A percentile compares a stretch with the other conserved stretches of the same genome.
These are phyloP conservation scores for Calyptommatus sinebrachiatus DNA, from an alignment of 2,113 vertebrate genomes.

Conservation along the genomic window DNA sequence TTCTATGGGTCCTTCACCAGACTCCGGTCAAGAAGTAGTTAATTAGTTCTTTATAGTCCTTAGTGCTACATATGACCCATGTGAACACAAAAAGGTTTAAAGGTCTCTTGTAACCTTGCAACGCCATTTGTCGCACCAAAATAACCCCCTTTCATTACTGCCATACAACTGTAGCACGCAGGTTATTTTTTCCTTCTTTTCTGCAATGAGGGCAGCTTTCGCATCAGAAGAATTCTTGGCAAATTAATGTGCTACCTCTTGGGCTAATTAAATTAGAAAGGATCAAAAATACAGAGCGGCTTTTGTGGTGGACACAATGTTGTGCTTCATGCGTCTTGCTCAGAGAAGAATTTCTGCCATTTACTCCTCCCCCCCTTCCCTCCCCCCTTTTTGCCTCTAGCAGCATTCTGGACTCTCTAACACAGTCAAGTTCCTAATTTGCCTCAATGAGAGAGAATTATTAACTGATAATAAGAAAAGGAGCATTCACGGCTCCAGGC, in stretches of 20 bases:
- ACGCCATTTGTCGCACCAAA: constrained; percentile 85
- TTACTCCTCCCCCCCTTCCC: constrained; percentile 74
- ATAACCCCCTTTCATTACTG: constrained; percentile 82
- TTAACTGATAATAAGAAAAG: constrained; percentile 98
- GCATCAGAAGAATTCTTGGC: constrained; percentile 98
- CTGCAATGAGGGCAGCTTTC: constrained; percentile 89
- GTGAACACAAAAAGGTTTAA: constrained; percentile 84
- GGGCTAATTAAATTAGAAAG: constrained; percentile 99
- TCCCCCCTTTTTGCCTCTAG: constrained; percentile 79
- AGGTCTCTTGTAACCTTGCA: constrained; percentile 80
- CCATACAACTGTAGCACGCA: constrained; percentile 86
- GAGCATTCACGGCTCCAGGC: constrained; percentile 85
- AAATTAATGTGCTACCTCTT: constrained; percentile 99
- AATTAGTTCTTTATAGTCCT: constrained; percentile 78
- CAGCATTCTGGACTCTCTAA: constrained; percentile 91
- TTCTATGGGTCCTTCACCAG: constrained; percentile 67
- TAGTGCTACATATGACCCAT: constrained; percentile 80
- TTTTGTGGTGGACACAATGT: constrained; percentile 99
- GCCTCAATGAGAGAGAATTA: constrained; percentile 98
- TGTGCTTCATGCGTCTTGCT: constrained; percentile 95
- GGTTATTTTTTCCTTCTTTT: constrained; percentile 79
- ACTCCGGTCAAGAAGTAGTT: constrained; percentile 77
- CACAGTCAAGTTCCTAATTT: constrained; percentile 98
- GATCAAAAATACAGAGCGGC: constrained; percentile 98
- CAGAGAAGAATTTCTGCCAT: constrained; percentile 96